Conservation (phyloP, 92 coral and sea anemone genomes). For the Epizoanthus ramosus region DNA sequence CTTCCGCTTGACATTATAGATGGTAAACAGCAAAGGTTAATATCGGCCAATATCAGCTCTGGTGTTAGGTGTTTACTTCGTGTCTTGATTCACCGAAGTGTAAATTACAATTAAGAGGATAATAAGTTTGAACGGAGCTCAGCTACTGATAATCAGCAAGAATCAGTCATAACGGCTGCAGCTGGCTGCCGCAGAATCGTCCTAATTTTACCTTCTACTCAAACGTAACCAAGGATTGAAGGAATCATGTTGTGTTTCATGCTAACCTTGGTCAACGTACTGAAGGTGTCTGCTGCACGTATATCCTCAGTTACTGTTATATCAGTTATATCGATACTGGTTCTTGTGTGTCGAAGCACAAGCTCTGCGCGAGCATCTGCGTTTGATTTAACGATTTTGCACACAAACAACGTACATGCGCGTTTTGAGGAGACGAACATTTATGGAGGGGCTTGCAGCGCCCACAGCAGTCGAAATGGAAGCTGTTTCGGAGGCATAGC, state of each 20-base stretch:
- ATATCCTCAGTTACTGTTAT: background rate
- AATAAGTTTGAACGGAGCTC: background rate
- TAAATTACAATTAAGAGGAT: background rate
- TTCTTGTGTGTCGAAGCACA: background rate
- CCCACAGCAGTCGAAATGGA: background rate
- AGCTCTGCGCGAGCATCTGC: background rate
- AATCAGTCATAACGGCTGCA: background rate
- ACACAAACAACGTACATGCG: background rate
- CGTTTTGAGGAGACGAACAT: slow-evolving; percentile 13
- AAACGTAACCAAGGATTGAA: too few relatives aligned
- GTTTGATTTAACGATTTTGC: slow-evolving; percentile 1
- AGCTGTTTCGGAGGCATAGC: slow-evolving; percentile 19
- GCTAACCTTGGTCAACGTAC: too few relatives aligned
- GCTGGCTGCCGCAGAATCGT: background rate
- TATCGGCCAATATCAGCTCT: background rate
- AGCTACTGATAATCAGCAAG: background rate
- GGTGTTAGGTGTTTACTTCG: background rate
- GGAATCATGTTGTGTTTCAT: background rate
- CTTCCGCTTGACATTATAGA: background rate
- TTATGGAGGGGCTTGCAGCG: slow-evolving; percentile 8
- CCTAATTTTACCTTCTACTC: background rate
- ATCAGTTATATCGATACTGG: background rate
- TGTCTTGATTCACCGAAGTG: background rate
- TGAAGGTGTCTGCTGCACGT: background rate
- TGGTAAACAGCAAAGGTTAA: background rate